Evolutionary conservation across 2,797 vertebrate genomes (phyloP), one percentile per base, ranked within the genome.

Genomic region (Takifugu rubripes): DNA sequence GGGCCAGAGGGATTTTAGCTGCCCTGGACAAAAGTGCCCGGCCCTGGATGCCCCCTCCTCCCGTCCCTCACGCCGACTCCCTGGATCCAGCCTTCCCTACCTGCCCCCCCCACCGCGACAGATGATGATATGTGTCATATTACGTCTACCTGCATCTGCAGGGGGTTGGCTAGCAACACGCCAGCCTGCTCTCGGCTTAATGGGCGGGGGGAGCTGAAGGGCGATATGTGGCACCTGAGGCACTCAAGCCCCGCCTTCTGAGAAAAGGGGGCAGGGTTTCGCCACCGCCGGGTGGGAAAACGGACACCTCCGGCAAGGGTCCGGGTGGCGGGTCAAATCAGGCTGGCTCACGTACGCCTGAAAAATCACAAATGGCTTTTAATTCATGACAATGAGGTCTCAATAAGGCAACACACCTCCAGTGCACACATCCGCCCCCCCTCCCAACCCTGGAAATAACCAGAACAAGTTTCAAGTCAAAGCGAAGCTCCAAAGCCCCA

Each of bases 1-100:
- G 70, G 78, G 73, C 77, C 74, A 71, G 82, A 84, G 87, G 86
- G 84, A 88, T 89, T 89, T 87, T 92, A 93, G 91, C 91, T 93
- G 92, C 92, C 91, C 90, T 91, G 84, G 81, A 90, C 78, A 82
- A 71, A 71, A 78, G 69, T 82, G 87, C 88, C 87, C 82, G 77
- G 83, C 84, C 80, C 85, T 80, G 77, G 68, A 59, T 82, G 65
- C 75, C 73, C 60, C 17, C 48, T 72, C 74, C 55, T 68, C 74
- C 17, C 21, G 10, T 48, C 46, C 21, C 46, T 48, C 46, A 75
- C 77, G 73, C 69, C 66, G 53, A 36, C 49, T 55, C 59, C 68
- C 75, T 68, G 24, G 7, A 43, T 47, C 70, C 74, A n/a, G 48
- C 81, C 74, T 70, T 72, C 81, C 76, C 77, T 70, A 78, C 79